Percentiles rank a stretch among this genome's conserved stretches.
These are phyloP conservation scores for Pandemis corylana DNA, from an alignment of 2,888 invertebrate species.

Conservation along the genomic window DNA sequence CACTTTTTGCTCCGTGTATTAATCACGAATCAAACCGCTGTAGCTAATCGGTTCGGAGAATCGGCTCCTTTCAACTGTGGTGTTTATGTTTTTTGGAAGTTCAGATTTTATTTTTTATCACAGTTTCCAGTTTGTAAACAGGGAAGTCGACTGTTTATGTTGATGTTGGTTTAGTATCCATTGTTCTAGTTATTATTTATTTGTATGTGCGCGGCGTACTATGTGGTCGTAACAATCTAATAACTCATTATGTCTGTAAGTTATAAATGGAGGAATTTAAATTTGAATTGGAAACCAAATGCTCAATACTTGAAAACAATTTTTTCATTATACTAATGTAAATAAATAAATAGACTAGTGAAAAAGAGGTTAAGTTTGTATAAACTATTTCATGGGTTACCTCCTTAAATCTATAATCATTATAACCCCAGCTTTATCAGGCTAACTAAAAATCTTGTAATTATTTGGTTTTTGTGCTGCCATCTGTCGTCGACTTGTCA, in stretches of 20 bases:
- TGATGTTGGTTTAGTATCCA: neutral
- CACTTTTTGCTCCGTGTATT: conserved; percentile 1
- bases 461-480: neutral
- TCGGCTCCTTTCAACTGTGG: conserved; percentile 10
- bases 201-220: neutral
- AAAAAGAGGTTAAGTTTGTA: too few relatives aligned
- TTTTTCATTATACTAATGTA: too few relatives aligned
- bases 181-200: conserved; percentile 13
- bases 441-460: too few relatives aligned
- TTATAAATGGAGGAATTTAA: neutral
- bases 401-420: too few relatives aligned
- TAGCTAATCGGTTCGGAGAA: conserved; percentile 25
- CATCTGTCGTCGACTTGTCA: neutral
- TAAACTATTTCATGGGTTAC: too few relatives aligned
- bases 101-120: neutral
- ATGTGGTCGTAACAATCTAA: neutral
- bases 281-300: too few relatives aligned
- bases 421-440: too few relatives aligned
- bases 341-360: too few relatives aligned
- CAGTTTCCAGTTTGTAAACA: neutral
- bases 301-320: too few relatives aligned
- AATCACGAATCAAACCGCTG: conserved; percentile 22
- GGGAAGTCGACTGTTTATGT: neutral
- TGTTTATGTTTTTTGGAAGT: conserved; percentile 19
- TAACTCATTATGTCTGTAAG: neutral